Evolutionary conservation across 1,140 invertebrate species (phyloP), one percentile per base, ranked within the genome.

Genomic region (Thalassaphorura encarpata): DNA sequence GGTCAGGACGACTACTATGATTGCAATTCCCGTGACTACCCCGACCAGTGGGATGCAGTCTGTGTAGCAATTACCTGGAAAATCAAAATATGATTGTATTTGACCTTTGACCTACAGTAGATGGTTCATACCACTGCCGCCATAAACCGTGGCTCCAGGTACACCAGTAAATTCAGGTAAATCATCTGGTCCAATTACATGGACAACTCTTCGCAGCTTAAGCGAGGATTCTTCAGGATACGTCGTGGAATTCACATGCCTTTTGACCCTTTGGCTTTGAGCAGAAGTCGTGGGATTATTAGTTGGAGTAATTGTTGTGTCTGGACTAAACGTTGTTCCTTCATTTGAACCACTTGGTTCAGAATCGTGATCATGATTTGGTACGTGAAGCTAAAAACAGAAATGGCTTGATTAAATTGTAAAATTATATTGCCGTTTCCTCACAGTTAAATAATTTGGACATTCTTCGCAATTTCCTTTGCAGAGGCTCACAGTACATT

Each of bases 401-500:
- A 36, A 11, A 36, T 11, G 33, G 27, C 3, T 31, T 36, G 16
- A 23, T 16, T 26, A 36, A 15, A 31, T 27, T 4, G 15, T 26
- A 45, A 21, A 36, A 18, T 43, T 8, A 43, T 43, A 8, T 43
- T 43, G 42, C 19, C 6, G 21, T 11, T 11, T 13, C 6, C 55
- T 52, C 54, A 60, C 61, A 47, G 59, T 57, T 24, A 52, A 23
- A 39, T 66, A 63, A 16, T 83, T 77, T 21, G 81, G 78, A 66
- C 85, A 88, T 15, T 81, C 77, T 45, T 84, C 80, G 63, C 86
- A 89, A 58, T 84, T 79, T 15, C 79, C 82, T 72, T 89, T 89
- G 63, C 87, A 89, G 0, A 91, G 71, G 66, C 89, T 85, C 0
- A 90, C 81, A 55, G 88, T 86, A 66, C 87, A 91, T 66, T 88